A percentile compares a stretch with the other conserved stretches of the same genome.
These are phyloP conservation scores for Xylota segnis DNA, from an alignment of 2,888 invertebrate genomes.

Conservation along the genomic window DNA sequence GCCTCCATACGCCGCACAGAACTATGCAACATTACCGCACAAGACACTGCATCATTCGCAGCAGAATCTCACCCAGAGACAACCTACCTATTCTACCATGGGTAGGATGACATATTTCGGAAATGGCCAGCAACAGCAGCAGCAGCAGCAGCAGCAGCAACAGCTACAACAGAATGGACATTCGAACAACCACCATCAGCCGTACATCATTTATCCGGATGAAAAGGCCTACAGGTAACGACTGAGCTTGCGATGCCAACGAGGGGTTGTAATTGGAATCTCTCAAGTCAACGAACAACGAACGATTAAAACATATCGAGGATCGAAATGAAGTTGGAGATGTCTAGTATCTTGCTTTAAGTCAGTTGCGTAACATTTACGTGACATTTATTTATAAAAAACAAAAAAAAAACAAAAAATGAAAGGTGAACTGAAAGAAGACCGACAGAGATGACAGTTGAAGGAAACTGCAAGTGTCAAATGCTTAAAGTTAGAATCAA, in stretches of 20 bases:
- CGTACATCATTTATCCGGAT: constrained; percentile 84
- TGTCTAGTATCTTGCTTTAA: constrained; percentile 78
- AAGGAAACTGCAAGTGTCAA: background rate
- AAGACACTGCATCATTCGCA: constrained; percentile 85
- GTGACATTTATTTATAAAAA: constrained; percentile 78
- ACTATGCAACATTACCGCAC: constrained; percentile 88
- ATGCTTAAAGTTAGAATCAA: constrained; percentile 7
- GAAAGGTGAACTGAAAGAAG: constrained; percentile 3
- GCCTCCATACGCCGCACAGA: constrained; percentile 87
- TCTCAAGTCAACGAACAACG: constrained; percentile 38
- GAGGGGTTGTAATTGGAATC: constrained; percentile 26
- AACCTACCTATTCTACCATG: constrained; percentile 88
- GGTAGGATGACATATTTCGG: constrained; percentile 86
- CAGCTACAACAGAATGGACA: constrained; percentile 79
- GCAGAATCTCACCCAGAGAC: constrained; percentile 82
- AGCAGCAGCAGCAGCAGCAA: constrained; percentile 81
- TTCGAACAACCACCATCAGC: constrained; percentile 80
- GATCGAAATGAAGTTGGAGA: constrained; percentile 12
- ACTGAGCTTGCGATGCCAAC: constrained; percentile 11
- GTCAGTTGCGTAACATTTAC: constrained; percentile 83
- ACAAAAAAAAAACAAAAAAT: constrained; percentile 5
- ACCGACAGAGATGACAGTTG: background rate
- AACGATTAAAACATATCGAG: constrained; percentile 31
- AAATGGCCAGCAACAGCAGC: constrained; percentile 83
- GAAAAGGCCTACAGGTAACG: constrained; percentile 84